phyloP scores from a whole-genome alignment of 2,113 vertebrate species.

The Paracanthobrama guichenoti region DNA sequence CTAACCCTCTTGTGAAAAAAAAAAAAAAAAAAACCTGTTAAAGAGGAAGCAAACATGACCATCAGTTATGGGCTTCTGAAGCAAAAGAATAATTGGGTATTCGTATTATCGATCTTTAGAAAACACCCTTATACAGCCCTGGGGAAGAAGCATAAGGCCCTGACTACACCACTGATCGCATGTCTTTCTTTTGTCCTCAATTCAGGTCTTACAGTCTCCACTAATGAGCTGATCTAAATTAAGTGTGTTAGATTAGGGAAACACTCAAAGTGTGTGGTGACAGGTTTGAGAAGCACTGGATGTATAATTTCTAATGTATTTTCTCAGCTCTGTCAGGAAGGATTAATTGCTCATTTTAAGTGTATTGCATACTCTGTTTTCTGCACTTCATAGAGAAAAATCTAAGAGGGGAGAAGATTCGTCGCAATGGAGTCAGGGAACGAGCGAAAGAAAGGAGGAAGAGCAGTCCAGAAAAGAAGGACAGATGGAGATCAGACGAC shows the following conservation, averaged over 20 bases:
- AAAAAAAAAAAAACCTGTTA: too few species aligned
- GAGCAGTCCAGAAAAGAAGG: constrained; percentile 89
- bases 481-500: constrained; percentile 85
- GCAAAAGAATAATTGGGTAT: too few species aligned
- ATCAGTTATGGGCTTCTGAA: too few species aligned
- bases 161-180: too few species aligned
- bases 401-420: constrained; percentile 85
- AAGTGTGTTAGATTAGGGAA: background rate
- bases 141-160: too few species aligned
- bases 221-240: background rate
- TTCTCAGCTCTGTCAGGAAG: too few species aligned
- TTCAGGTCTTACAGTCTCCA: background rate
- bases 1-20: too few species aligned
- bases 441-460: constrained; percentile 85
- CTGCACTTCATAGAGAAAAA: constrained; percentile 71
- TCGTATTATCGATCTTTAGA: too few species aligned
- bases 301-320: background rate
- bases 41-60: too few species aligned
- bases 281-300: background rate
- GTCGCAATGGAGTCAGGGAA: constrained; percentile 84
- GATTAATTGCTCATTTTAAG: background rate
- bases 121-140: too few species aligned
- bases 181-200: background rate
- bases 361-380: background rate
- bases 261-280: background rate